Percentiles rank a stretch among this genome's conserved stretches.
These are phyloP conservation scores for Notechis scutatus DNA, from an alignment of 2,113 vertebrate species.

Conservation along the genomic window DNA sequence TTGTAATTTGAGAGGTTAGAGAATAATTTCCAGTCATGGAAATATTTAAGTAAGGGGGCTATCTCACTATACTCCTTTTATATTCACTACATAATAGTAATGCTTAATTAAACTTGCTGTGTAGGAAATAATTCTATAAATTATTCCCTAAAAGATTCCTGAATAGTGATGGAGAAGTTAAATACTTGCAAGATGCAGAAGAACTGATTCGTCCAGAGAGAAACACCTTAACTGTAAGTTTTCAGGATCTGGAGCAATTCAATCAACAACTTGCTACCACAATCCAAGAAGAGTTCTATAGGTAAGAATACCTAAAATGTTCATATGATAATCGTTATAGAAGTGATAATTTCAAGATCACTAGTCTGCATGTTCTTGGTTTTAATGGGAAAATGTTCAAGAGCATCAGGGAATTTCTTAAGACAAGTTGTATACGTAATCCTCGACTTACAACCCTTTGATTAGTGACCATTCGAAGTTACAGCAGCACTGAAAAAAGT, in stretches of 20 bases:
- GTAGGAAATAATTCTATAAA: background rate
- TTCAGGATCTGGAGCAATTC: constrained; percentile 89
- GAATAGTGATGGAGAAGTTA: constrained; percentile 87
- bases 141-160: constrained; percentile 74
- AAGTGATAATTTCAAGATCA: background rate
- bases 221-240: constrained; percentile 93
- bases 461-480: background rate
- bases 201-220: constrained; percentile 94
- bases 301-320: constrained; percentile 65
- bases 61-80: background rate
- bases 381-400: background rate
- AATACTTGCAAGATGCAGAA: constrained; percentile 89
- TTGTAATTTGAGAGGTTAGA: background rate
- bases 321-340: background rate
- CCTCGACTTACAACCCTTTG: background rate
- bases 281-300: constrained; percentile 96
- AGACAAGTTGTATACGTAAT: background rate
- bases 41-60: background rate
- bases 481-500: background rate
- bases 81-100: background rate
- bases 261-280: constrained; percentile 97
- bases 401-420: background rate
- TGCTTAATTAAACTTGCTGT: background rate
- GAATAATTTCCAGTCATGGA: background rate
- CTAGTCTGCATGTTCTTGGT: background rate